Evolutionary conservation across 2,113 vertebrate species (phyloP), one percentile per base, ranked within the genome.

Genomic region (Heterotilapia buettikoferi): DNA sequence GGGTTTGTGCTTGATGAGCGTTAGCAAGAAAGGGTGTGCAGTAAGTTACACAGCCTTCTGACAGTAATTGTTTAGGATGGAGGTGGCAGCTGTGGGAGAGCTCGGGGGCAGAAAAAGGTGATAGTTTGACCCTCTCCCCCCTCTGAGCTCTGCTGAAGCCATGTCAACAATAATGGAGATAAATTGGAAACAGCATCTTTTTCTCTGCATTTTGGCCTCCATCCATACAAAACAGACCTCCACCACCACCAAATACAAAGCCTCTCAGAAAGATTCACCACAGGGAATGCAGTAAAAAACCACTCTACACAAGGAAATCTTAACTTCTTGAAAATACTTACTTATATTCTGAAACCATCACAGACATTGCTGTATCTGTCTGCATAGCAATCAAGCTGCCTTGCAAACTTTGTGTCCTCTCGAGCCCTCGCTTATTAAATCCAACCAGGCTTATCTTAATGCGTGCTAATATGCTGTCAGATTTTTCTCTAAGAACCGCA

Each of bases 11-110:
- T 86, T 50, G 33, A 85, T 82, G 54, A 57, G 82, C 53, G 61
- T 36, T 36, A 9, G 45, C 7, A 38, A 26, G 53, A 38, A 54
- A 31, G 50, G 29, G 14, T 16, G 85, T 56, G 54, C 59, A 85
- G 80, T 68, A 80, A 84, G 68, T 54, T 43, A 61, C 18, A 3
- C 5, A 7, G 40, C 47, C 24, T 84, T 83, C 85, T 91, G 90
- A 94, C 91, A 89, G 81, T 94, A 94, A 95, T 92, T 93, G 86
- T 83, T 86, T 81, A 84, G 73, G 87, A 93, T 91, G 54, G 82
- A 89, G 79, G 89, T 90, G 91, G 87, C 92, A 94, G 92, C 90
- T 94, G 90, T 88, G 87, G 87, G 85, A 87, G 85, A 61, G 73
- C 79, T 83, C 33, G 6, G 50, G 61, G 89, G 86, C 83, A 85